phyloP scores from a whole-genome alignment of 2,888 invertebrate genomes.

The Lottia gigantea region DNA sequence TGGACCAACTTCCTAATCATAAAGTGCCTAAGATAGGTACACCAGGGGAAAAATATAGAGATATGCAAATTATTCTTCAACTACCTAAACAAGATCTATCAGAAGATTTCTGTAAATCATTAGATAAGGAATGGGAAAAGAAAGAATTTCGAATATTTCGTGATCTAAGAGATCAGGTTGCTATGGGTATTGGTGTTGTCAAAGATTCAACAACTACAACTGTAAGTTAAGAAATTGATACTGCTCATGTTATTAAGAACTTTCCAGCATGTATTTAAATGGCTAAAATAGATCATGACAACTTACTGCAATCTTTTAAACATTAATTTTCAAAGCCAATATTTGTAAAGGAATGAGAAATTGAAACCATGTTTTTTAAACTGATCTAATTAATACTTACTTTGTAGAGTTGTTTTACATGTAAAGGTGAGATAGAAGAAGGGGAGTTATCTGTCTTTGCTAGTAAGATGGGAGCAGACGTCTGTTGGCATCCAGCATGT shows the following conservation, averaged over 20 bases:
- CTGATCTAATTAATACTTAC: too few relatives aligned
- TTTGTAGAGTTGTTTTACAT: conserved; percentile 82
- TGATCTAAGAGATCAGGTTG: conserved; percentile 92
- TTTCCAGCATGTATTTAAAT: too few relatives aligned
- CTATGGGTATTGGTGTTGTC: conserved; percentile 87
- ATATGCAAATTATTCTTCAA: conserved; percentile 86
- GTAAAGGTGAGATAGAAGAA: conserved; percentile 81
- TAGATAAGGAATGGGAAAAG: conserved; percentile 46
- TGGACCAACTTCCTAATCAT: conserved; percentile 86
- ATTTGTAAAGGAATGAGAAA: too few relatives aligned
- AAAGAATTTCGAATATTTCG: conserved; percentile 90
- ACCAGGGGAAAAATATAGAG: conserved; percentile 84
- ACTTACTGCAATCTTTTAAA: too few relatives aligned
- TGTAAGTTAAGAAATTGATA: conserved; percentile 36
- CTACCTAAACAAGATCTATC: conserved; percentile 87
- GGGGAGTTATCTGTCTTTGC: conserved; percentile 88
- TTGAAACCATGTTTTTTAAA: too few relatives aligned
- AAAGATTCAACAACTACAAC: conserved; percentile 58
- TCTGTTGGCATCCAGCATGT: conserved; percentile 90
- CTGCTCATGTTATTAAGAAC: too few relatives aligned
- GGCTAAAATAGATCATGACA: too few relatives aligned
- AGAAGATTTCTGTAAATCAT: conserved; percentile 81
- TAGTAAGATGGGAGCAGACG: conserved; percentile 81
- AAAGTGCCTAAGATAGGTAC: conserved; percentile 81
- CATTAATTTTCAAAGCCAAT: too few relatives aligned